These are phyloP conservation scores for Lophius americanus DNA, from an alignment of 2,797 vertebrate genomes.

Conservation along the genomic window DNA sequence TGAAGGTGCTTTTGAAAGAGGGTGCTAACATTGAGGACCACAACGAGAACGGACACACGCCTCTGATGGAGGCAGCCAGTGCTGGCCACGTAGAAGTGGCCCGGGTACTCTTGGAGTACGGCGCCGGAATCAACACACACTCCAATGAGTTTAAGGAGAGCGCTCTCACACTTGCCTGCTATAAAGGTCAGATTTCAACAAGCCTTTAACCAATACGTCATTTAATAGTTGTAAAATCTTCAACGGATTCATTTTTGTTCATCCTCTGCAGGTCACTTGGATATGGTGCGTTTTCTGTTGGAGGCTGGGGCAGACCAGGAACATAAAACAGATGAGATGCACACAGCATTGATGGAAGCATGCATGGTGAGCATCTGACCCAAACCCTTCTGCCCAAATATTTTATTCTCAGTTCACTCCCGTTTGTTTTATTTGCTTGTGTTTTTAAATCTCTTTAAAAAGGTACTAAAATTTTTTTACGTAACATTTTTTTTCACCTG, in stretches of 20 bases:
- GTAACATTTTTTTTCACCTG: too few relatives aligned
- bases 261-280: slow-evolving; percentile 91
- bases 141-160: slow-evolving; percentile 99
- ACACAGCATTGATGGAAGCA: slow-evolving; percentile 98
- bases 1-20: slow-evolving; percentile 97
- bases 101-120: slow-evolving; percentile 95
- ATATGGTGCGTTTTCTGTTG: slow-evolving; percentile 99
- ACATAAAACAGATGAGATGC: slow-evolving; percentile 99
- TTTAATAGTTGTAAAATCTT: background rate
- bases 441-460: background rate
- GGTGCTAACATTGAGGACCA: slow-evolving; percentile 99
- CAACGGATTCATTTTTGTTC: slow-evolving; percentile 3
- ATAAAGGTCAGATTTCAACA: slow-evolving; percentile 88
- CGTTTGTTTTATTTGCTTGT: background rate
- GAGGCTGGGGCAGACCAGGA: slow-evolving; percentile 99
- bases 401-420: background rate
- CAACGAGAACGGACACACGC: slow-evolving; percentile 98
- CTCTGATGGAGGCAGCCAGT: slow-evolving; percentile 98
- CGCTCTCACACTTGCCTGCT: slow-evolving; percentile 97
- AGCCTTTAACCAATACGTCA: background rate
- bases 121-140: slow-evolving; percentile 99
- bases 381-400: slow-evolving; percentile 21
- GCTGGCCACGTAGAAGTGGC: slow-evolving; percentile 98
- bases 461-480: too few relatives aligned
- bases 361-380: slow-evolving; percentile 93